A percentile compares a stretch with the other conserved stretches of the same genome.
phyloP scores from a whole-genome alignment of 1,140 invertebrate species.

The Condylostylus longicornis region DNA sequence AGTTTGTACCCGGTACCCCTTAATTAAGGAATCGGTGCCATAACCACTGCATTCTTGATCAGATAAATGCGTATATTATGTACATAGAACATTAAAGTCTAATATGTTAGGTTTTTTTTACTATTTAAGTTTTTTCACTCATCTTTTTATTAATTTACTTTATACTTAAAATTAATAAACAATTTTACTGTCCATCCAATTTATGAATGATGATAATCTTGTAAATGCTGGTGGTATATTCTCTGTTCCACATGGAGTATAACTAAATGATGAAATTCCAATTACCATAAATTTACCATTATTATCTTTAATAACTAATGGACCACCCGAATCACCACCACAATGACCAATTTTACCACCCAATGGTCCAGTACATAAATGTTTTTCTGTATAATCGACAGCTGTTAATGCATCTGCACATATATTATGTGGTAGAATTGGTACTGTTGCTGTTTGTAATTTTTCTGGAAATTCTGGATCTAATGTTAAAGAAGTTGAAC shows the following conservation, averaged over 20 bases:
- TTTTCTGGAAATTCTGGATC: constrained; percentile 14
- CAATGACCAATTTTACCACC: constrained; percentile 38
- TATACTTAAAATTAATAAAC: no score
- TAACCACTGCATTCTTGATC: no score
- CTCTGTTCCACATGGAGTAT: constrained; percentile 42
- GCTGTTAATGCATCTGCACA: neutral
- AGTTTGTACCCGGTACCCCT: no score
- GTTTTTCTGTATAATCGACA: constrained; percentile 28
- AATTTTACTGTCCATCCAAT: no score
- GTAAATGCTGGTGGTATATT: constrained; percentile 51
- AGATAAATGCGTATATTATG: no score
- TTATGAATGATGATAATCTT: constrained; percentile 39
- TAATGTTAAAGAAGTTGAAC: constrained; percentile 20
- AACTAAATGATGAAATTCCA: constrained; percentile 55
- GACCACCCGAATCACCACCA: constrained; percentile 45
- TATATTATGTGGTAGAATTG: neutral
- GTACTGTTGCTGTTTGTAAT: constrained; percentile 5
- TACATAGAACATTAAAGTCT: no score
- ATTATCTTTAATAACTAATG: constrained; percentile 33
- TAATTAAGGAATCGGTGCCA: no score
- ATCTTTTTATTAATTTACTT: no score
- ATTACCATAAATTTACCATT: constrained; percentile 15
- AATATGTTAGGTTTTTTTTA: no score
- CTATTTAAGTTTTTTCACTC: no score
- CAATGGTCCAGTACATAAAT: constrained; percentile 44